Conservation (phyloP, 2,888 invertebrate genomes). For the Aphidius colemani region DNA sequence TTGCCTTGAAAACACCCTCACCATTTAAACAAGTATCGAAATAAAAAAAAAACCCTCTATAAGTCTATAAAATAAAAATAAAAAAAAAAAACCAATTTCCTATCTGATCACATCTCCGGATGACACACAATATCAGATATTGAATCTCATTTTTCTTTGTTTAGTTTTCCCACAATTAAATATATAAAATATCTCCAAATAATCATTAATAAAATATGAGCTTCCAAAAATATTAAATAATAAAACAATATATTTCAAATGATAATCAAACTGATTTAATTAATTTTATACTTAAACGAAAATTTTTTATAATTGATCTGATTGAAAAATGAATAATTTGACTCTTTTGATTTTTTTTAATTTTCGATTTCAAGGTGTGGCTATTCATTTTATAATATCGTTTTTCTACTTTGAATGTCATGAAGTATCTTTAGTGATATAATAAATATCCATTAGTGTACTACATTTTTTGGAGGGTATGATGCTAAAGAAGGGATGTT, state of each 20-base stretch:
- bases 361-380: not conserved
- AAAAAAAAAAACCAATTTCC: conserved; percentile 30
- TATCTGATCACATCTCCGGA: conserved; percentile 30
- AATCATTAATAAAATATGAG: not conserved
- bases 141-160: conserved; percentile 37
- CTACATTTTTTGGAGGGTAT: conserved; percentile 21
- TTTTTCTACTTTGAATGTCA: conserved; percentile 9
- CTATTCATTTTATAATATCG: not conserved
- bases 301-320: too few species aligned
- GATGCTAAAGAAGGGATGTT: conserved; percentile 48
- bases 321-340: too few species aligned
- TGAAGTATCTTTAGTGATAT: conserved; percentile 43
- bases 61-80: too few species aligned
- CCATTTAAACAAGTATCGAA: too few species aligned
- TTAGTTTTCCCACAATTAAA: conserved; percentile 51
- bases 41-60: too few species aligned
- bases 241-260: not conserved
- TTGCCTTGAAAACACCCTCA: conserved; percentile 31
- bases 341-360: too few species aligned
- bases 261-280: conserved; percentile 2
- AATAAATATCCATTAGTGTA: conserved; percentile 58
- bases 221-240: not conserved
- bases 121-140: conserved; percentile 25
- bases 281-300: not conserved
- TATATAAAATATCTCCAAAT: conserved; percentile 12